These are phyloP conservation scores for Antidorcas marsupialis DNA, from an alignment of 2,113 vertebrate genomes.

Conservation along the genomic window DNA sequence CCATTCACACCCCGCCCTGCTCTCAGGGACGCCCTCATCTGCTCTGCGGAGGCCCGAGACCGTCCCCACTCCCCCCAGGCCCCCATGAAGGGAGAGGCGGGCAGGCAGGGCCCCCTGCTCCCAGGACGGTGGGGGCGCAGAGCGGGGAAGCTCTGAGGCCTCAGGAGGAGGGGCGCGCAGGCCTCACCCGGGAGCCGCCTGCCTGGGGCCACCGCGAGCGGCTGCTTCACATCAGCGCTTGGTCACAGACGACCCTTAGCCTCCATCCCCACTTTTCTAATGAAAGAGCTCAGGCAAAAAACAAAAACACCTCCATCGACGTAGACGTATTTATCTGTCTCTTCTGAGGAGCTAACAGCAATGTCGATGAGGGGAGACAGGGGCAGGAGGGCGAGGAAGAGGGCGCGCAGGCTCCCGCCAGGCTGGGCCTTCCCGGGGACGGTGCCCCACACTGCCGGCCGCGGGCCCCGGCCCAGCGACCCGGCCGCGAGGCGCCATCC, in stretches of 20 bases:
- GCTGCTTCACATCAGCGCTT: neutral
- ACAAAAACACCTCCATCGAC: neutral
- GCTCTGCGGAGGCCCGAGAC: neutral
- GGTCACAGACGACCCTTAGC: neutral
- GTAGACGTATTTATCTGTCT: neutral
- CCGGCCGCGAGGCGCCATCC: neutral
- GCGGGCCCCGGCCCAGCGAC: rapidly evolving
- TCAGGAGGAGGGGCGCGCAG: neutral
- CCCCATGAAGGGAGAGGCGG: neutral
- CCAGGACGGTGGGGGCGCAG: neutral
- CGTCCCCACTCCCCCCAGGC: neutral
- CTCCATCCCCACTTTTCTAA: neutral
- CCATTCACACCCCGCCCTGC: neutral
- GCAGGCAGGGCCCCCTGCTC: neutral
- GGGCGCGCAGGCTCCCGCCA: rapidly evolving
- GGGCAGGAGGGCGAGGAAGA: neutral
- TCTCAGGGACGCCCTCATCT: neutral
- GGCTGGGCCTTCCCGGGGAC: neutral
- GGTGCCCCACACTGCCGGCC: rapidly evolving
- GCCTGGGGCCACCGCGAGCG: neutral
- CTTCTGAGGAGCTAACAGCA: neutral
- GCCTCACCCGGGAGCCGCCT: neutral
- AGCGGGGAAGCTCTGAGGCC: neutral
- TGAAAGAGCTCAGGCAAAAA: neutral
- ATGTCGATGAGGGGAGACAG: neutral